Conservation (phyloP, 2,888 invertebrate genomes). For the Drosophila melanosoma region DNA sequence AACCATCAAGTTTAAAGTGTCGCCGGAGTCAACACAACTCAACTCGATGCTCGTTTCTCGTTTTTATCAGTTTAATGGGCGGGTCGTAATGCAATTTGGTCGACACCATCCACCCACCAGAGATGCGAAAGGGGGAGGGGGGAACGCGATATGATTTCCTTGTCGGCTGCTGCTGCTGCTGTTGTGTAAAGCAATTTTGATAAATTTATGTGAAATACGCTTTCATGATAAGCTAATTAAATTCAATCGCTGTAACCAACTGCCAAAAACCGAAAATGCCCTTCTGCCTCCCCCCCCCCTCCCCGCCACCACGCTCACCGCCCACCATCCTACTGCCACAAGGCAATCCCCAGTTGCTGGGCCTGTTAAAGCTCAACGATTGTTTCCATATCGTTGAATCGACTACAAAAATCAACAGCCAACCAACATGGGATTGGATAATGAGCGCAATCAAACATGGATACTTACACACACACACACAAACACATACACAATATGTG, state of each 20-base stretch:
- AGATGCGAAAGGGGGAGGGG: neutral
- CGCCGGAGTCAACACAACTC: slow-evolving; percentile 60
- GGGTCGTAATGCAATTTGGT: slow-evolving; percentile 75
- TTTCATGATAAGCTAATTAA: slow-evolving; percentile 81
- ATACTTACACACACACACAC: neutral
- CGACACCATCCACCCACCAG: slow-evolving; percentile 23
- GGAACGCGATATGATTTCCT: slow-evolving; percentile 41
- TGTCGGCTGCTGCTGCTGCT: slow-evolving; percentile 34
- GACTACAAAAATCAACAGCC: slow-evolving; percentile 57
- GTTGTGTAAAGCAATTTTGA: slow-evolving; percentile 78
- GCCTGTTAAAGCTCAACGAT: slow-evolving; percentile 66
- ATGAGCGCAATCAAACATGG: slow-evolving; percentile 30
- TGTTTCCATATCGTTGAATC: slow-evolving; percentile 74
- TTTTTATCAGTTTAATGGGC: slow-evolving; percentile 80
- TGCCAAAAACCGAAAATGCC: slow-evolving; percentile 73
- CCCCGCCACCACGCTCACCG: slow-evolving; percentile 5
- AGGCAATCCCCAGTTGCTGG: slow-evolving; percentile 32
- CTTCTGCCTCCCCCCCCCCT: neutral
- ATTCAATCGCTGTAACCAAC: slow-evolving; percentile 81
- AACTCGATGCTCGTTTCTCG: slow-evolving; percentile 70
- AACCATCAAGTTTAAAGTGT: slow-evolving; percentile 75
- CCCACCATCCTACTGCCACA: neutral
- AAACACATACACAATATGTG: neutral
- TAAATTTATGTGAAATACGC: slow-evolving; percentile 80
- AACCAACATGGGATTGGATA: slow-evolving; percentile 40